Evolutionary conservation across 2,113 vertebrate species (phyloP).

Genomic region (Rhabdornis inornatus): DNA sequence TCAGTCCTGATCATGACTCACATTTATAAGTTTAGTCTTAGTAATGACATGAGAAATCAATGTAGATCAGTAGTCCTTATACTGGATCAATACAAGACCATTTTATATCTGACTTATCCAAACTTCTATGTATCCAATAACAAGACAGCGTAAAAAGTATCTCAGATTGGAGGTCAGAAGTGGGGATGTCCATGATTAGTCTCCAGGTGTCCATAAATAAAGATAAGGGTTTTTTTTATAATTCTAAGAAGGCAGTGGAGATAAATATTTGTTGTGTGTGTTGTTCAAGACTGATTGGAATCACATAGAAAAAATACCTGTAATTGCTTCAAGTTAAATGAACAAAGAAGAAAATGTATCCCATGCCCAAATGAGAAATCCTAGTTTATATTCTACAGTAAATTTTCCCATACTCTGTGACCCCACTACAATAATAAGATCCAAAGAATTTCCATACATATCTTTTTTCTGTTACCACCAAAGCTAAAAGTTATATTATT

Average conservation of each 20-base stretch:
- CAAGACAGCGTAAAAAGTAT: accelerated
- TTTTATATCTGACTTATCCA: not conserved
- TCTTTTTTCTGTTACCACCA: not conserved
- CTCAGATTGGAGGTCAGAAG: not conserved
- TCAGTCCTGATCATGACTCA: not conserved
- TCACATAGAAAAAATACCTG: not conserved
- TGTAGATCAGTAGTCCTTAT: not conserved
- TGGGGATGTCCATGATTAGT: not conserved
- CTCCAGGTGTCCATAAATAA: not conserved
- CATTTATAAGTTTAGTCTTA: not conserved
- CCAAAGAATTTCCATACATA: not conserved
- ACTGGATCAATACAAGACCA: not conserved
- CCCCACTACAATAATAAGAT: not conserved
- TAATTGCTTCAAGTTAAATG: not conserved
- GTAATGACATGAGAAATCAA: not conserved
- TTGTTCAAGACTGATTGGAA: not conserved
- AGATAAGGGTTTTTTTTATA: not conserved
- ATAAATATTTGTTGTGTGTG: not conserved
- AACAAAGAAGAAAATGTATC: not conserved
- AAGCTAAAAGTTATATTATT: not conserved
- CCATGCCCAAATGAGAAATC: not conserved
- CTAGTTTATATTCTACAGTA: not conserved
- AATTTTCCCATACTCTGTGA: not conserved
- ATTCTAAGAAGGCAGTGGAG: not conserved
- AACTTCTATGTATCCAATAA: not conserved